Conservation (phyloP, 2,888 invertebrate genomes). For the Hirtodrosophila duncani region DNA sequence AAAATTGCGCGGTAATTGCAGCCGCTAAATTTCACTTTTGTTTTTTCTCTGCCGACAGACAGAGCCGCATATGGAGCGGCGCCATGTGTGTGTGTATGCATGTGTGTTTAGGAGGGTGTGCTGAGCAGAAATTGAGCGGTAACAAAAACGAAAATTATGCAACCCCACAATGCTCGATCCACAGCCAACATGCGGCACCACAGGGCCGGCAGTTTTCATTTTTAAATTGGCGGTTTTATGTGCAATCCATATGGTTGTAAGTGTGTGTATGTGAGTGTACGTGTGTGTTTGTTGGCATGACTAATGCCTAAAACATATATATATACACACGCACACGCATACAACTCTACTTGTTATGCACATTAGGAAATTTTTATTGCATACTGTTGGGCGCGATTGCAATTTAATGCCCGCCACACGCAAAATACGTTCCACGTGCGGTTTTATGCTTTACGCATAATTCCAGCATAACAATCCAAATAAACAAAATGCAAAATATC, state of each 20-base stretch:
- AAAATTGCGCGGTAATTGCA: slow-evolving; percentile 71
- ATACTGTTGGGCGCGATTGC: slow-evolving; percentile 72
- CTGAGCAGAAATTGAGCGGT: slow-evolving; percentile 59
- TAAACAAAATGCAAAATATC: slow-evolving; percentile 37
- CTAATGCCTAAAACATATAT: too few species aligned
- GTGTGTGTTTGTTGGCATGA: slow-evolving; percentile 21
- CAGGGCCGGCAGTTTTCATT: slow-evolving; percentile 64
- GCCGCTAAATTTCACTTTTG: slow-evolving; percentile 72
- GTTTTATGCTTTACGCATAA: slow-evolving; percentile 65
- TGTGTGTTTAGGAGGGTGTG: slow-evolving; percentile 1
- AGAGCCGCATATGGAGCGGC: slow-evolving; percentile 22
- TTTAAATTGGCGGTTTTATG: slow-evolving; percentile 74
- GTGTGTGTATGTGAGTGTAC: not conserved
- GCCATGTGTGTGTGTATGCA: slow-evolving; percentile 42
- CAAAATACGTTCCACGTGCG: slow-evolving; percentile 60
- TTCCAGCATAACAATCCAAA: slow-evolving; percentile 44
- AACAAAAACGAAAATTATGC: slow-evolving; percentile 58
- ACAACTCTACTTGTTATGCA: slow-evolving; percentile 45
- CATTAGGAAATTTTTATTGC: slow-evolving; percentile 73
- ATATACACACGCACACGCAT: slow-evolving; percentile 13
- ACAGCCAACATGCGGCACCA: slow-evolving; percentile 6
- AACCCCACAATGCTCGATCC: slow-evolving; percentile 9
- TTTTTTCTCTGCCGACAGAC: slow-evolving; percentile 18
- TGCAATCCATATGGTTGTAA: slow-evolving; percentile 48
- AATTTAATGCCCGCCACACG: slow-evolving; percentile 61